Conservation (phyloP, 1,140 invertebrate genomes). For the Ostrea edulis region DNA sequence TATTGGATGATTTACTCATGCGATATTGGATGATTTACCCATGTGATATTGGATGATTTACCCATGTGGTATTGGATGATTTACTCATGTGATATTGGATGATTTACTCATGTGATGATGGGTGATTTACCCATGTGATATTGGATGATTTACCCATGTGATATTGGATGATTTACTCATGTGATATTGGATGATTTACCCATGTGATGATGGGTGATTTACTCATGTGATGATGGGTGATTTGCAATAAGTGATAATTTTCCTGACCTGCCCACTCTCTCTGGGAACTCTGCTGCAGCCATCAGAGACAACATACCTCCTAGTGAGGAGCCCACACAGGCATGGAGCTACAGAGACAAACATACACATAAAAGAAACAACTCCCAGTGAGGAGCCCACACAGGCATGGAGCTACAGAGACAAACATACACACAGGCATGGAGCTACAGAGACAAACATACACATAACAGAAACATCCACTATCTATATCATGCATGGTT, state of each 20-base stretch:
- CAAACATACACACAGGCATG: conserved; percentile 61
- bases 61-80: too few species aligned
- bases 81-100: too few species aligned
- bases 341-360: conserved; percentile 69
- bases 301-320: conserved; percentile 78
- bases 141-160: too few species aligned
- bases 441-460: conserved; percentile 65
- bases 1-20: too few species aligned
- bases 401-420: conserved; percentile 71
- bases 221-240: not conserved
- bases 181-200: not conserved
- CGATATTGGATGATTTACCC: too few species aligned
- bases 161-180: too few species aligned
- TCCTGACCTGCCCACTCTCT: conserved; percentile 75
- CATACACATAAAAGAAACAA: not conserved
- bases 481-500: too few species aligned
- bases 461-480: not conserved
- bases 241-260: not conserved
- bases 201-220: not conserved
- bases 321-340: conserved; percentile 76
- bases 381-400: conserved; percentile 78
- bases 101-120: too few species aligned
- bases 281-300: conserved; percentile 72
- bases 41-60: too few species aligned
- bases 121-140: too few species aligned